phyloP scores from a whole-genome alignment of 2,113 vertebrate genomes.

The Camelus bactrianus region DNA sequence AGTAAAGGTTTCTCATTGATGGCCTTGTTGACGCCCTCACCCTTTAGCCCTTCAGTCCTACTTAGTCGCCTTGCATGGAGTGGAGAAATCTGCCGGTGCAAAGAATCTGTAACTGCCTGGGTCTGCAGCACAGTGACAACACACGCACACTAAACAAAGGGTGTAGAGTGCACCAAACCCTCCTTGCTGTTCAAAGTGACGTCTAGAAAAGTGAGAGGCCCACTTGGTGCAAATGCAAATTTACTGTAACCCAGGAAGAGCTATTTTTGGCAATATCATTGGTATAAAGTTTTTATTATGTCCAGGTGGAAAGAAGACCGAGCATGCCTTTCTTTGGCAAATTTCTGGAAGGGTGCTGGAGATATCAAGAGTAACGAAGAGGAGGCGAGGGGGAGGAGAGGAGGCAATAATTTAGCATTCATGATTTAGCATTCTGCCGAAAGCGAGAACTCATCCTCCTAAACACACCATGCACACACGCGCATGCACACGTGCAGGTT shows the following conservation, averaged over 20 bases:
- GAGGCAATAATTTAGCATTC: not conserved
- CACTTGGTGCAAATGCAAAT: not conserved
- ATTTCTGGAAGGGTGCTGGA: not conserved
- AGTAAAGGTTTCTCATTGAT: not conserved
- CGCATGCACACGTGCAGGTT: rapidly evolving
- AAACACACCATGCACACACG: not conserved
- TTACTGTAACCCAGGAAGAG: not conserved
- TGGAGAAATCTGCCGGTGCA: not conserved
- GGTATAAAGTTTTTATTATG: not conserved
- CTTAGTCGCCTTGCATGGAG: not conserved
- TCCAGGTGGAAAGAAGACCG: not conserved
- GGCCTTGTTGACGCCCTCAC: not conserved
- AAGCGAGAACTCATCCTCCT: not conserved
- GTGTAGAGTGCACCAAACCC: not conserved
- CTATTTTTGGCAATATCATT: not conserved
- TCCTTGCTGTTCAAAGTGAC: not conserved
- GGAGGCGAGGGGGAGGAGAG: not conserved
- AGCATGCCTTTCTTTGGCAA: not conserved
- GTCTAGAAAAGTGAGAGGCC: not conserved
- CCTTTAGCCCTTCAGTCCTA: not conserved
- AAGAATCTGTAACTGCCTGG: not conserved
- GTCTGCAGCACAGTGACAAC: not conserved
- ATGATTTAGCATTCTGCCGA: not conserved
- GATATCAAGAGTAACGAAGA: not conserved
- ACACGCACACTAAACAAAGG: not conserved